Evolutionary conservation across 2,888 invertebrate genomes (phyloP), one percentile per base, ranked within the genome.

Genomic region (Synergus umbraculus): DNA sequence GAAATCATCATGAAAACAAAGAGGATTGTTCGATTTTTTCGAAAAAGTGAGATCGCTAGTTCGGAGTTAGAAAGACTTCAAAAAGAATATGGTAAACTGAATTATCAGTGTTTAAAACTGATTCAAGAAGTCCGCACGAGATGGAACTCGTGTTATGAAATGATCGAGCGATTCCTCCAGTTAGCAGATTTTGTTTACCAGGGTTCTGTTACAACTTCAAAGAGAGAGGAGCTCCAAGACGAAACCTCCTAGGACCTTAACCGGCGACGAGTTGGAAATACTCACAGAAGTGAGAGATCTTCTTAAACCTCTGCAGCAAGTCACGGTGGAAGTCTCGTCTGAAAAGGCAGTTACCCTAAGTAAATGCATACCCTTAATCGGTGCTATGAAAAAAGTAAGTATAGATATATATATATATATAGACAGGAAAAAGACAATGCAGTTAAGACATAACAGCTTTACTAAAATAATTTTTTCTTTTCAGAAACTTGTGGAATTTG

Each of bases 101-200:
- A 22, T 22, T 22, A 22, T 22, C 22, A 22, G 22, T 22, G 22
- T 22, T 22, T 22, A 22, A 22, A 22, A 22, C 22, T 22, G 22
- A 22, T 22, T 22, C 22, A 22, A 22, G 22, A 22, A 22, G 22
- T 22, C 22, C 22, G 22, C 22, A 22, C 0, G n/a, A 43, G 73
- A 9, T 65, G 65, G 65, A 73, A 54, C 18, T 73, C 49, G 2
- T 73, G 46, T 54, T 73, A 49, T 8, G 73, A 73, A 10, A 73
- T 73, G 73, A 2, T 73, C 46, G 46, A 73, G 8, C 46, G 73
- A 18, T 73, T 46, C 18, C 73, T 73, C 15, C 13, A 18, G 12
- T 37, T 73, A 3, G 15, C 73, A 7, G 73, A 49, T 15, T 49
- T 54, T 49, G 73, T 73, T 73, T 22, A 43, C 8, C 13, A 18